Percentiles rank a stretch among this genome's conserved stretches.
Conservation (phyloP, 1,140 invertebrate species). For the Aphaenogaster ashmeadi region DNA sequence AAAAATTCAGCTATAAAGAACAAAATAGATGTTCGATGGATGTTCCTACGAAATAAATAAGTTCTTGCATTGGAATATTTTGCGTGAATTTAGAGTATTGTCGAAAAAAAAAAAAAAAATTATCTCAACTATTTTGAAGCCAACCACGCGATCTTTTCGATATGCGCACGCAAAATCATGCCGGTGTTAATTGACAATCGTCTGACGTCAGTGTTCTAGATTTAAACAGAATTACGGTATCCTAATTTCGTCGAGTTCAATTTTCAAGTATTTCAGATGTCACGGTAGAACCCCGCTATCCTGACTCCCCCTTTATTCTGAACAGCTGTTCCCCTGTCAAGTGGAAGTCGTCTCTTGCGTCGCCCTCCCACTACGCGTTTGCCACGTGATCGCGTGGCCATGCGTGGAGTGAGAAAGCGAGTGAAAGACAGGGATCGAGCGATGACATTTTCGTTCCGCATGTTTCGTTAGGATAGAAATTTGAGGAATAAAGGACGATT, state of each 20-base stretch:
- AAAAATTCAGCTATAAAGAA: background rate
- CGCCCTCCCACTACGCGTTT: background rate
- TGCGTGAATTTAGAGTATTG: background rate
- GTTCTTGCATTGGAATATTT: background rate
- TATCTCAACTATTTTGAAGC: background rate
- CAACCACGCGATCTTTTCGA: background rate
- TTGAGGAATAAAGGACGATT: background rate
- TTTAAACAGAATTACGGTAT: background rate
- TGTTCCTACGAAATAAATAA: background rate
- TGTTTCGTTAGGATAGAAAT: background rate
- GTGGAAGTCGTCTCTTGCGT: background rate
- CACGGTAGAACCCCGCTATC: background rate
- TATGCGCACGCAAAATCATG: background rate
- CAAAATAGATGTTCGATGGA: background rate
- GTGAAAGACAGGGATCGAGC: background rate
- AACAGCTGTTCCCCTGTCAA: constrained; percentile 27
- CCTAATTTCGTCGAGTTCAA: background rate
- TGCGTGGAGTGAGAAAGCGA: background rate
- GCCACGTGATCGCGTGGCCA: background rate
- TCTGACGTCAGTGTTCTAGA: background rate
- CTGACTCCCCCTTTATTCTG: constrained; percentile 12
- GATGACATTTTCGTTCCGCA: background rate
- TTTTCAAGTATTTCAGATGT: background rate
- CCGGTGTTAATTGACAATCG: background rate
- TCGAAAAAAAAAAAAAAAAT: background rate